phyloP scores from a whole-genome alignment of 2,888 invertebrate species.

The Torymus tubicola region DNA sequence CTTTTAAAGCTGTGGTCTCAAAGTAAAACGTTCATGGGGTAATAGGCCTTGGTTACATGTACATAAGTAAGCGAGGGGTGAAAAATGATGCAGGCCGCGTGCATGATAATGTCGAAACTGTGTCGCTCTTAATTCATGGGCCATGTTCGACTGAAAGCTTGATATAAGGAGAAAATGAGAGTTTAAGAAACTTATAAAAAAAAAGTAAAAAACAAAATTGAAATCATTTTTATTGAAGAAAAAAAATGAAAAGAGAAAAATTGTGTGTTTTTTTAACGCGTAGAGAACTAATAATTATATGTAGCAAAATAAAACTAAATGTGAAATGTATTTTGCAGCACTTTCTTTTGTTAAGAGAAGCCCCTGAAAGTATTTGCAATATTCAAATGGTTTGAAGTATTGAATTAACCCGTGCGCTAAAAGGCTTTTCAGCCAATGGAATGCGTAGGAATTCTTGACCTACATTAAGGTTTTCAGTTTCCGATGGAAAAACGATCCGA shows the following conservation, averaged over 20 bases:
- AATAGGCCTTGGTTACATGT: not conserved
- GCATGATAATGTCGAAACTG: constrained; percentile 38
- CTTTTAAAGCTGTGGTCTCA: not conserved
- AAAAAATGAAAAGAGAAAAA: not conserved
- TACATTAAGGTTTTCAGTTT: constrained; percentile 49
- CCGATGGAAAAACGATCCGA: not conserved
- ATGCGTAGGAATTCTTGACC: constrained; percentile 41
- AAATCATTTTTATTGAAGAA: not conserved
- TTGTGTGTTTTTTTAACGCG: too few relatives aligned
- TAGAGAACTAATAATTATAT: too few relatives aligned
- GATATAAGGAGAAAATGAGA: not conserved
- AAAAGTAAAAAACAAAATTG: too few relatives aligned
- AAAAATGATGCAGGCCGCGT: constrained; percentile 43
- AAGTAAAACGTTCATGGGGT: constrained; percentile 11
- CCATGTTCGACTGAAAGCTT: not conserved
- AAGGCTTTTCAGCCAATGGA: constrained; percentile 24
- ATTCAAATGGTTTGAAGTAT: constrained; percentile 7
- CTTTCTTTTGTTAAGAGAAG: not conserved
- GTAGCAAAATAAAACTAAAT: too few relatives aligned
- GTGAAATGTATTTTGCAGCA: too few relatives aligned
- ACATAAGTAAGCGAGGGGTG: constrained; percentile 29
- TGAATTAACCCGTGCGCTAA: not conserved
- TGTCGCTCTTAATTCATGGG: constrained; percentile 42
- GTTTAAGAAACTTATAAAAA: not conserved
- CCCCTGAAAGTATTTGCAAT: not conserved